phyloP scores from a whole-genome alignment of 2,113 vertebrate species.

The Crotophaga sulcirostris region DNA sequence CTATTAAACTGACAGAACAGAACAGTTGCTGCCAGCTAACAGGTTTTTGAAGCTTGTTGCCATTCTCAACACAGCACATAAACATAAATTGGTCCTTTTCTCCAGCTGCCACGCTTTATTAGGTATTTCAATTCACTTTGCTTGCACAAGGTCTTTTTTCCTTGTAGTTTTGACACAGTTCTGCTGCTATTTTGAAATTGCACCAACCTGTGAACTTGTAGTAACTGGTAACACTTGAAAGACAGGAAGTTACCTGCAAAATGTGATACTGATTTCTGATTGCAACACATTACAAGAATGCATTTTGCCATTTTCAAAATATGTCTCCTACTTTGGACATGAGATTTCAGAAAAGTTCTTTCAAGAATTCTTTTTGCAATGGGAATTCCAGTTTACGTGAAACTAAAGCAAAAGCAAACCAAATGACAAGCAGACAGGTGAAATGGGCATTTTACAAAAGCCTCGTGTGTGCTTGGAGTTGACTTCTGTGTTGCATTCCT shows the following conservation, averaged over 20 bases:
- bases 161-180: conserved; percentile 24
- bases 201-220: not conserved
- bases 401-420: not conserved
- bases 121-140: conserved; percentile 3
- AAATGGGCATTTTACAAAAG: no score
- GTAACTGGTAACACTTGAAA: not conserved
- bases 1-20: conserved; percentile 16
- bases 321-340: not conserved
- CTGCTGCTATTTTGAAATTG: not conserved
- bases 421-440: not conserved
- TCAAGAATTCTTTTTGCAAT: not conserved
- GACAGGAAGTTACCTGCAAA: not conserved
- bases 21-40: conserved; percentile 14
- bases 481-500: not conserved
- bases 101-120: conserved; percentile 48
- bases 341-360: not conserved
- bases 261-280: not conserved
- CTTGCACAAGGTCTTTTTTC: not conserved
- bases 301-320: not conserved
- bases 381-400: not conserved
- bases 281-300: not conserved
- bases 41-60: conserved; percentile 22
- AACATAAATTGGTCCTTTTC: conserved; percentile 15
- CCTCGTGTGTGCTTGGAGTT: not conserved
- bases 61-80: not conserved